These are phyloP conservation scores for Anableps anableps DNA, from an alignment of 2,797 vertebrate species.

Conservation along the genomic window DNA sequence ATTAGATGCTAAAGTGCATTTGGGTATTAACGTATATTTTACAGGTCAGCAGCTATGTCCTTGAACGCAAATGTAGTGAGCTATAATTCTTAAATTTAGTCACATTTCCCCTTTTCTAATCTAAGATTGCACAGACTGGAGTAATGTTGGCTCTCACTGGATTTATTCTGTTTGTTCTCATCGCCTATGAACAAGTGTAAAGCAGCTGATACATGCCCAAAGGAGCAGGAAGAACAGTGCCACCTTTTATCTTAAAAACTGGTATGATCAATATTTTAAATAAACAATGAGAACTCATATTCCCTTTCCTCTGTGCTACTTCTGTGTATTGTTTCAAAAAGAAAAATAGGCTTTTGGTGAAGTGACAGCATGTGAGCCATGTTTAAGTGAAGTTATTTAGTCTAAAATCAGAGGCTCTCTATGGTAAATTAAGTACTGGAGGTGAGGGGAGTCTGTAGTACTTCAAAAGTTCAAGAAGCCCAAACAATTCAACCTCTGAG, in stretches of 20 bases:
- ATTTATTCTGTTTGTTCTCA: constrained; percentile 6
- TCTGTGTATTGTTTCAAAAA: background rate
- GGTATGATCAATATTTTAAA: constrained; percentile 20
- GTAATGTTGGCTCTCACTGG: background rate
- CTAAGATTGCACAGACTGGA: constrained; percentile 15
- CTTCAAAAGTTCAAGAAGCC: background rate
- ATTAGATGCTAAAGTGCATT: constrained; percentile 28
- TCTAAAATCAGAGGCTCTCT: background rate
- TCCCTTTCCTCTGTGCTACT: background rate
- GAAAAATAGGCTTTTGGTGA: background rate
- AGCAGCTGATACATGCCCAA: background rate
- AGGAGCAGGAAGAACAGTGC: constrained; percentile 20
- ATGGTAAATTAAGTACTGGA: background rate
- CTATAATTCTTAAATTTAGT: constrained; percentile 17
- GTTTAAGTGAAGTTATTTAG: background rate
- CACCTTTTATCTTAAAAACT: constrained; percentile 27
- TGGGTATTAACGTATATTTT: constrained; percentile 35
- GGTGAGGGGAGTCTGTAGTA: background rate
- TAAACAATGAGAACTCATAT: background rate
- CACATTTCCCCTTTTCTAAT: background rate
- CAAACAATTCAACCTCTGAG: background rate
- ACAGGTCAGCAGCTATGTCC: constrained; percentile 25
- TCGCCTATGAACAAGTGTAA: constrained; percentile 5
- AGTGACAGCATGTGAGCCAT: background rate
- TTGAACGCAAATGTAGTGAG: constrained; percentile 1